Evolutionary conservation across 1,140 invertebrate species (phyloP).

Genomic region (Ditylenchus dipsaci): DNA sequence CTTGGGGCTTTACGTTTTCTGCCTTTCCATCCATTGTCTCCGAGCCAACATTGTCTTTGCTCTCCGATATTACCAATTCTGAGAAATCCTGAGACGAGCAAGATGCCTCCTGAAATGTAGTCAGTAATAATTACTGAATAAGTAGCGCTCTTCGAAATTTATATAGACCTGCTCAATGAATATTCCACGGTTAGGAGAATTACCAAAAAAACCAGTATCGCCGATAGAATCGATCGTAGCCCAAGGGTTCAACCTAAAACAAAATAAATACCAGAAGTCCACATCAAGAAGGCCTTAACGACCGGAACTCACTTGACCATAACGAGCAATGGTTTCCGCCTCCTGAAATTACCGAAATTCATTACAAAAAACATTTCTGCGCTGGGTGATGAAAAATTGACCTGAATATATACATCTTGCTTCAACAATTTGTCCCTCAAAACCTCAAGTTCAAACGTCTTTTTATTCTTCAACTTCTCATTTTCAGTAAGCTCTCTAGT

Average conservation of each 20-base stretch:
- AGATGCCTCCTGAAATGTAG: neutral
- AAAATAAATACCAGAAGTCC: no score
- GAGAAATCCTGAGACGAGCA: neutral
- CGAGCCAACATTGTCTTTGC: neutral
- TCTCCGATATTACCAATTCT: no score
- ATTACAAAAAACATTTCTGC: neutral
- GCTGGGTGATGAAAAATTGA: no score
- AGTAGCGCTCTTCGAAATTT: no score
- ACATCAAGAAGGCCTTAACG: no score
- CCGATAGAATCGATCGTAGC: neutral
- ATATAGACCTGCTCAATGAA: neutral
- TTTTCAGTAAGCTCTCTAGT: neutral
- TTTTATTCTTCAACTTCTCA: neutral
- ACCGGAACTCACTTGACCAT: no score
- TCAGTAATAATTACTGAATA: neutral
- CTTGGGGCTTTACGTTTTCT: neutral
- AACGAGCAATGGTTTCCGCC: neutral
- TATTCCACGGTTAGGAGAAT: conserved; percentile 1
- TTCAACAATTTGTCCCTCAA: neutral
- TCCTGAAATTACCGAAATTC: neutral
- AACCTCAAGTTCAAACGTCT: neutral
- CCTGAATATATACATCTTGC: neutral
- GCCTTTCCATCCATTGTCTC: no score
- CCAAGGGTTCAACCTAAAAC: neutral
- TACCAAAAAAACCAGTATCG: neutral